Conservation (phyloP, 35 echinoderm and acorn worm genomes). For the Acanthaster planci region DNA sequence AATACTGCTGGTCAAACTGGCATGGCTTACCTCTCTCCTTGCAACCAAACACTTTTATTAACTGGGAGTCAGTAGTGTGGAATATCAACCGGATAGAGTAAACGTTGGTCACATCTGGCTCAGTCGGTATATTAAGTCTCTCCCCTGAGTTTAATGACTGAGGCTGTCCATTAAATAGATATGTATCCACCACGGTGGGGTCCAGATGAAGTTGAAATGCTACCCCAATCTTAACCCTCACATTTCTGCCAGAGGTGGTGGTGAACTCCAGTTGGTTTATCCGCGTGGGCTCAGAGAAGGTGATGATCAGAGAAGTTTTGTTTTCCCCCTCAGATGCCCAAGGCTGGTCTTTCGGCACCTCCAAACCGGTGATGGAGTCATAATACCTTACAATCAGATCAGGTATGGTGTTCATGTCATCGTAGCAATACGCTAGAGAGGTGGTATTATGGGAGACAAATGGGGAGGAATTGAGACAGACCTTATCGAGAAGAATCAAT, state of each 20-base stretch:
- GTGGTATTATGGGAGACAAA: not conserved
- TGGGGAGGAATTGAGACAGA: too few relatives aligned
- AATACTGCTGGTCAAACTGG: not conserved
- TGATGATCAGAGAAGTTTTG: not conserved
- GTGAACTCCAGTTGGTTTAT: not conserved
- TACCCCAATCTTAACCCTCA: not conserved
- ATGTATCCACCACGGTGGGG: not conserved
- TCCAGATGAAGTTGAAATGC: not conserved
- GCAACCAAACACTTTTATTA: not conserved
- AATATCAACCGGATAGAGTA: not conserved
- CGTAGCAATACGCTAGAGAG: conserved; percentile 14
- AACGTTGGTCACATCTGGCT: not conserved
- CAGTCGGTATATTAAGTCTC: not conserved
- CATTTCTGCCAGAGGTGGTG: not conserved
- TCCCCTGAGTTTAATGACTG: not conserved
- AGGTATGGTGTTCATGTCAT: conserved; percentile 9
- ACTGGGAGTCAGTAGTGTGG: not conserved
- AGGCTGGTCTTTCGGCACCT: not conserved
- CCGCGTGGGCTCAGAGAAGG: not conserved
- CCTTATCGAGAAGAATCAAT: too few relatives aligned
- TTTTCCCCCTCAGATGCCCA: not conserved
- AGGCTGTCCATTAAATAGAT: not conserved
- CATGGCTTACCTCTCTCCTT: not conserved
- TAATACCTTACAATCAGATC: not conserved
- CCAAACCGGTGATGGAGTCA: not conserved